Evolutionary conservation across 2,888 invertebrate species (phyloP), one percentile per base, ranked within the genome.

Genomic region (Agrotis segetum): DNA sequence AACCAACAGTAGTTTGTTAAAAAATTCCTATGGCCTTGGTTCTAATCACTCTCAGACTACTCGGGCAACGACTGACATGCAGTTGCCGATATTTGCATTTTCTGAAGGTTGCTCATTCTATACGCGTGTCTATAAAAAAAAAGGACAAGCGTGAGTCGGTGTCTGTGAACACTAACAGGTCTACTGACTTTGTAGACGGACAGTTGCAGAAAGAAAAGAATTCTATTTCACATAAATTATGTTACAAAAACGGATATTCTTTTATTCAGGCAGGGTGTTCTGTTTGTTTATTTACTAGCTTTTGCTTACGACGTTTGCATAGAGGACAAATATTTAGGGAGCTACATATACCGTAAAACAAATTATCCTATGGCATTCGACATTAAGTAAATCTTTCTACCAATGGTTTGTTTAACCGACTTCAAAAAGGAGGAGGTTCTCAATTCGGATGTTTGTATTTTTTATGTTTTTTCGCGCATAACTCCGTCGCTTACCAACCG

Each of bases 1-100:
- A 19, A 29, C 46, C 52, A 49, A 63, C 60, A 69, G 69, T 65
- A 81, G 65, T 59, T 70, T 50, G 21, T 74, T 58, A 49, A 71
- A 74, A 40, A 82, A 79, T 67, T 67, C 62, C 59, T 67, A 13
- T 71, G 78, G 67, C 85, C 83, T 85, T 85, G 73, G 71, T 68
- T 77, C 83, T 85, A 84, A 85, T 84, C 83, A 82, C 81, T 74
- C 66, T 61, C 80, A 77, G 80, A 85, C 83, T 72, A 67, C 71
- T 50, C 83, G 85, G 71, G 71, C 74, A 83, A 75, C 85, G 77
- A 74, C 83, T 80, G 77, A 72, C 83, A 82, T 83, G 85, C 85
- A 83, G 77, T 83, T 77, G 82, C 60, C 74, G 67, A 58, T 76
- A 84, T 85, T 84, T 83, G 83, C 84, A 84, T 84, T 77, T 77